Percentiles rank a stretch among this genome's conserved stretches.
Evolutionary conservation across 2,797 vertebrate species (phyloP).

Genomic region (Myripristis jacobus): DNA sequence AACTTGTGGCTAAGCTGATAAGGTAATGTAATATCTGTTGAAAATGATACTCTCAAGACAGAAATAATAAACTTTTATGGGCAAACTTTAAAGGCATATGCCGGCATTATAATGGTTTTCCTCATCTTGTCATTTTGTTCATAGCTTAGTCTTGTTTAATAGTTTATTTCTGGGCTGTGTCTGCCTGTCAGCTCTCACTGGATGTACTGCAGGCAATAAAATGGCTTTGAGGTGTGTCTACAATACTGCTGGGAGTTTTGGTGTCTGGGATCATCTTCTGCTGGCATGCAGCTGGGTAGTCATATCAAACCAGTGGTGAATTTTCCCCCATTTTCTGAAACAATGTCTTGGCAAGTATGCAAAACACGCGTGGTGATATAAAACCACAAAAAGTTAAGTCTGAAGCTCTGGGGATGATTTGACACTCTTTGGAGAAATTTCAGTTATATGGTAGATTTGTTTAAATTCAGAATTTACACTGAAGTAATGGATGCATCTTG

Average conservation of each 20-base stretch:
- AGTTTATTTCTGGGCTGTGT: constrained; percentile 6
- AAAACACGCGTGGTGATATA: constrained; percentile 20
- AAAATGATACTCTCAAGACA: constrained; percentile 22
- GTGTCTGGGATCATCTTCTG: constrained; percentile 41
- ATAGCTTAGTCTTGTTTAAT: not conserved
- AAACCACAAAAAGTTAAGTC: constrained; percentile 14
- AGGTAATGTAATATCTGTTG: constrained; percentile 36
- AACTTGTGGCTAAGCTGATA: constrained; percentile 48
- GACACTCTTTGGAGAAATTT: constrained; percentile 22
- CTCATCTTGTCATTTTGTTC: not conserved
- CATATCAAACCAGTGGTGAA: constrained; percentile 17
- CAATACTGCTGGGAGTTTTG: constrained; percentile 62
- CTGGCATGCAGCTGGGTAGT: constrained; percentile 22
- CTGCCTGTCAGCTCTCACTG: constrained; percentile 22
- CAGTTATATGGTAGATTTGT: constrained; percentile 11
- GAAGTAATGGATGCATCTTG: constrained; percentile 31
- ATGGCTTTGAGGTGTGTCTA: constrained; percentile 62
- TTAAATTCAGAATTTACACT: constrained; percentile 35
- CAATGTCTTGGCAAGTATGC: constrained; percentile 16
- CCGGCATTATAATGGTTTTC: constrained; percentile 32
- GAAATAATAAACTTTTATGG: constrained; percentile 25
- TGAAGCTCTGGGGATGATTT: constrained; percentile 6
- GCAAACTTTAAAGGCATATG: constrained; percentile 36
- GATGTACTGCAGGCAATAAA: constrained; percentile 42
- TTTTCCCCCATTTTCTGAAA: not conserved